Evolutionary conservation across 2,888 invertebrate genomes (phyloP).

Genomic region (Argyra leucocephala): DNA sequence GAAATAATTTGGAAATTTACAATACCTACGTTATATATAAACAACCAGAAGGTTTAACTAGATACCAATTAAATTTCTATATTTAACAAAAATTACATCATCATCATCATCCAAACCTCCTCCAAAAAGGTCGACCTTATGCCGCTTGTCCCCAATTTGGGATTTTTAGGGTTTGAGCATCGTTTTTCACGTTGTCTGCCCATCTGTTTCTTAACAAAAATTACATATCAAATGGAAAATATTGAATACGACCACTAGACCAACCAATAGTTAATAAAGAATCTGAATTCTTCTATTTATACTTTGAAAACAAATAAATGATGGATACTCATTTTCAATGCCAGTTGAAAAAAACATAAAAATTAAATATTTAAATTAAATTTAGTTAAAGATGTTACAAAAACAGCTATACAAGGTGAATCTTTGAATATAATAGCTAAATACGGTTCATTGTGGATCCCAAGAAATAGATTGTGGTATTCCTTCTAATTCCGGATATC

Average conservation of each 20-base stretch:
- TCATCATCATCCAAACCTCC: too few species aligned
- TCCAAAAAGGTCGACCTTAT: too few species aligned
- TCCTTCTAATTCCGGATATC: conserved; percentile 62
- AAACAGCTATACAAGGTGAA: conserved; percentile 65
- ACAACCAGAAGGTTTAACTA: too few species aligned
- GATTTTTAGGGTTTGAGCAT: too few species aligned
- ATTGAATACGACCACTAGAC: conserved; percentile 72
- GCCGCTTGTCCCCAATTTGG: too few species aligned
- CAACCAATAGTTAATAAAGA: conserved; percentile 65
- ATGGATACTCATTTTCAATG: conserved; percentile 60
- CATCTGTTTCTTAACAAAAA: too few species aligned
- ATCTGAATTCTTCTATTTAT: conserved; percentile 48
- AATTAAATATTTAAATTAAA: conserved; percentile 60
- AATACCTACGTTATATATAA: too few species aligned
- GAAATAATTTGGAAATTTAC: too few species aligned
- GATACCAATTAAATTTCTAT: too few species aligned
- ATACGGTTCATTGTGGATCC: conserved; percentile 69
- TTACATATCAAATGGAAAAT: conserved; percentile 58
- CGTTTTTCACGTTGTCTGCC: too few species aligned
- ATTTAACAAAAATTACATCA: too few species aligned
- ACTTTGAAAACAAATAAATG: conserved; percentile 71
- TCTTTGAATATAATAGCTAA: conserved; percentile 73
- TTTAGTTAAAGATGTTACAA: conserved; percentile 58
- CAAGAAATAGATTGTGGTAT: conserved; percentile 68
- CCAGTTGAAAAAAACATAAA: conserved; percentile 53